Evolutionary conservation across 2,797 vertebrate species (phyloP).

Genomic region (Natrix natrix): DNA sequence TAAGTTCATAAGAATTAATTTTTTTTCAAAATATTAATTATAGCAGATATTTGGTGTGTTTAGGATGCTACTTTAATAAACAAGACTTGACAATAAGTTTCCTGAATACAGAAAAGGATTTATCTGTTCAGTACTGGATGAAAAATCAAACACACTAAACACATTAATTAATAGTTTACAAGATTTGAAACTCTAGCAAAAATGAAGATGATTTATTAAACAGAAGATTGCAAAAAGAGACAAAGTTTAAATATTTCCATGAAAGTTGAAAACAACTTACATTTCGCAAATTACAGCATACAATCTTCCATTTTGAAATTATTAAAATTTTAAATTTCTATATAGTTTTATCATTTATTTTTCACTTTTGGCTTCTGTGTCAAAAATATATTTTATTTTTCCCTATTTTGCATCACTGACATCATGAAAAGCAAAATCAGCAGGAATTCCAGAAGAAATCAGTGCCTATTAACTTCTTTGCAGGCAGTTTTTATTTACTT

Average conservation of each 20-base stretch:
- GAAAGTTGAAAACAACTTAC: background rate
- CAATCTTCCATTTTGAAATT: background rate
- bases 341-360: background rate
- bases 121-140: conserved; percentile 12
- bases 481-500: background rate
- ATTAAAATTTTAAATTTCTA: background rate
- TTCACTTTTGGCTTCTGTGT: background rate
- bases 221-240: background rate
- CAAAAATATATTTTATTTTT: background rate
- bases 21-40: conserved; percentile 15
- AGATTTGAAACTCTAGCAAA: conserved; percentile 8
- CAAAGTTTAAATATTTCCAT: conserved; percentile 9
- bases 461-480: background rate
- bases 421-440: background rate
- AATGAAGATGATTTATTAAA: conserved; percentile 11
- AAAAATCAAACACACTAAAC: conserved; percentile 24
- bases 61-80: background rate
- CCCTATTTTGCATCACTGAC: background rate
- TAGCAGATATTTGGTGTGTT: conserved; percentile 5
- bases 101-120: conserved; percentile 12
- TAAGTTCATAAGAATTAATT: conserved; percentile 18
- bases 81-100: conserved; percentile 24
- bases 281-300: background rate
- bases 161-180: conserved; percentile 25
- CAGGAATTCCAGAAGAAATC: background rate